Percentiles rank a stretch among this genome's conserved stretches.
Conservation (phyloP, 2,888 invertebrate species). For the Ganaspis brasiliensis region DNA sequence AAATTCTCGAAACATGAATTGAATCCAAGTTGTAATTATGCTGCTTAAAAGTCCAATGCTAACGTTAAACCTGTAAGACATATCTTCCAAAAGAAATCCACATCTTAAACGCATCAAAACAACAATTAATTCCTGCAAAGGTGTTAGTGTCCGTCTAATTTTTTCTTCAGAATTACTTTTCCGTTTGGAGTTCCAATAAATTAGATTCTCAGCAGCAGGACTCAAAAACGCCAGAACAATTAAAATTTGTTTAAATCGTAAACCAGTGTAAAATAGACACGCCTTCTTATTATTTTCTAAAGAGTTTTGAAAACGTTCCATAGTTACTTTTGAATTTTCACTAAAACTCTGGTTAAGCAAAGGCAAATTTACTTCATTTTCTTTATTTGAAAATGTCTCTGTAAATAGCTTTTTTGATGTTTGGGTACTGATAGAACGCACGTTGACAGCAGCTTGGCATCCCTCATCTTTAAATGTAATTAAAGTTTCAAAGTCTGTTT, state of each 20-base stretch:
- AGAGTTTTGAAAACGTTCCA: neutral
- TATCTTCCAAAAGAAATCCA: conserved; percentile 51
- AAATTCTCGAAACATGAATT: conserved; percentile 57
- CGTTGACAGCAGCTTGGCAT: too few species aligned
- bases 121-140: conserved; percentile 49
- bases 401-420: too few species aligned
- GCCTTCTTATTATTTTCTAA: neutral
- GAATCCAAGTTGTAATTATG: conserved; percentile 55
- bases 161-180: neutral
- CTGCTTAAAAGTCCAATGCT: conserved; percentile 53
- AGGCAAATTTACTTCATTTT: too few species aligned
- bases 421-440: too few species aligned
- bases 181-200: neutral
- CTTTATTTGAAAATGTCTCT: too few species aligned
- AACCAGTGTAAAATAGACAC: neutral
- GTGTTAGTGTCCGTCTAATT: neutral
- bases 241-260: neutral
- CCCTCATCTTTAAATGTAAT: too few species aligned
- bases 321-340: too few species aligned
- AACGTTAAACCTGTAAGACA: conserved; percentile 55
- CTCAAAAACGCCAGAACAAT: neutral
- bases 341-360: too few species aligned
- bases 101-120: conserved; percentile 52
- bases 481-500: too few species aligned
- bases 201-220: neutral